Evolutionary conservation across 1,140 invertebrate genomes (phyloP), one percentile per base, ranked within the genome.

Genomic region (Lepidurus couesii): DNA sequence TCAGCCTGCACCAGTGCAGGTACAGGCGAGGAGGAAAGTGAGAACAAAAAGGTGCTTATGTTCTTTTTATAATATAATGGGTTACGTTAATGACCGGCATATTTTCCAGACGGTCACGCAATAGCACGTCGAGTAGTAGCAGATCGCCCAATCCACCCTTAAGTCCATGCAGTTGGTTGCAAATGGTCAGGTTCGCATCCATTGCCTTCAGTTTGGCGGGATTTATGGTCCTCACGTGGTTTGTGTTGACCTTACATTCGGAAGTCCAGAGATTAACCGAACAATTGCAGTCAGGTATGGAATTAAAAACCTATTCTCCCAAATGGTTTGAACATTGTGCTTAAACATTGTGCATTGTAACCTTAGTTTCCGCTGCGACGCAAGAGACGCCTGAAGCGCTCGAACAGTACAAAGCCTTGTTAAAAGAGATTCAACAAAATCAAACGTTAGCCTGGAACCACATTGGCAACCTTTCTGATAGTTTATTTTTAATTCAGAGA

Each of bases 31-130:
- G 24, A 45, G 76, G 47, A 77, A 77, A 42, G 53, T 77, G 11
- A 8, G 76, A 45, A 77, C 76, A 9, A 77, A 77, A 77, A 77
- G 76, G 76, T 44, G n/a, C 44, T 10, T 77, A n/a, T 77, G 42
- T 44, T 13, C n/a, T 26, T 16, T n/a, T 21, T 26, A 13, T 7
- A 4, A 34, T 11, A 16, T 43, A 44, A 44, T 77, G 21, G 24
- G 24, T 26, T n/a, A 9, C 24, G 44, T 9, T 47, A 44, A 47
- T 10, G 21, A 7, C 2, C 0, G 13, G 26, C 26, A 75, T 42
- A 34, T 65, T 65, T 65, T 65, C 6, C 11, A 77, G 53, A 11
- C 43, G 53, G 7, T 53, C 44, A 24, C 76, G 76, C 24, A 53
- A 42, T 6, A 47, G 47, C n/a, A 21, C 75, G 16, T 45, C 44